Conservation (phyloP, 2,888 invertebrate species). For the Idaea dimidiata region DNA sequence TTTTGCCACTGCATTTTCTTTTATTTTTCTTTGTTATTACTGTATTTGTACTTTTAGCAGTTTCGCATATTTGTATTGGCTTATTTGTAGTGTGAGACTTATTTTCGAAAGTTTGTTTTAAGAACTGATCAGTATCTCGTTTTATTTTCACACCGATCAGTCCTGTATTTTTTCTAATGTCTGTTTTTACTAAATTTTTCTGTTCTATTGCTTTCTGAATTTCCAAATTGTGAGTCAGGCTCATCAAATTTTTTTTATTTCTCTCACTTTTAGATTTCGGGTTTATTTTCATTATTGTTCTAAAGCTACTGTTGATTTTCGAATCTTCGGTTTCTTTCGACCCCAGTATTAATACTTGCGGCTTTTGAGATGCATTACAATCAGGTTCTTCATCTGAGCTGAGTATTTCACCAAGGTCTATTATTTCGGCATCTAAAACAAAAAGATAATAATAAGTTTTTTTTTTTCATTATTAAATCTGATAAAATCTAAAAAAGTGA, state of each 20-base stretch:
- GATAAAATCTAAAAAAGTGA: too few relatives aligned
- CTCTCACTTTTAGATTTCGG: neutral
- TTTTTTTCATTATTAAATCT: too few relatives aligned
- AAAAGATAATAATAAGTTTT: neutral
- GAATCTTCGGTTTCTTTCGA: neutral
- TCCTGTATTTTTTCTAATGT: neutral
- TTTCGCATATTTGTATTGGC: too few relatives aligned
- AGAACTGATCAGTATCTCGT: neutral
- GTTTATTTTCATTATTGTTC: neutral
- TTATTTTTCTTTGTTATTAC: neutral
- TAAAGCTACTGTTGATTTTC: neutral
- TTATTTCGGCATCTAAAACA: conserved; percentile 9
- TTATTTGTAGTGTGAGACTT: too few relatives aligned
- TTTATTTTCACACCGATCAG: neutral
- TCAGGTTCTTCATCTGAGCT: neutral
- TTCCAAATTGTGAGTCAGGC: neutral
- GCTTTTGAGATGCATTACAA: neutral
- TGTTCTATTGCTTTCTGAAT: neutral
- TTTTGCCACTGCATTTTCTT: neutral
- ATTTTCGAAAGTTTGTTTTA: neutral
- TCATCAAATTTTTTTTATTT: neutral
- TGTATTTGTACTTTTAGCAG: neutral
- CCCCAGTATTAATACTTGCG: neutral
- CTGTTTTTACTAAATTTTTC: neutral
- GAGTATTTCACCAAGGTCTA: conserved; percentile 14